Conservation (phyloP, 2,113 vertebrate species). For the Oryzias celebensis region DNA sequence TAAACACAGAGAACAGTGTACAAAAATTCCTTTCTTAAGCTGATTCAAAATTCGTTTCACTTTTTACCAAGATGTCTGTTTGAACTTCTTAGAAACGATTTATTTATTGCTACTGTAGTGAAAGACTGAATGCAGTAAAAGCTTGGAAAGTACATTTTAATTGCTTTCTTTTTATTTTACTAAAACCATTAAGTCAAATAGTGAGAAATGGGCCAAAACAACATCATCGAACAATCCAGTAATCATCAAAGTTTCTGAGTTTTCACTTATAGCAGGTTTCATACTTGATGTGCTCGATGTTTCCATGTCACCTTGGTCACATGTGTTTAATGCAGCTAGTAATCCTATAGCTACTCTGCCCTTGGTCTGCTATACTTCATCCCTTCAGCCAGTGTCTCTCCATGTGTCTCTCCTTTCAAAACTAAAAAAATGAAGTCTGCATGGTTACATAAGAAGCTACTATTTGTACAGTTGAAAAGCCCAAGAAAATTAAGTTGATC, state of each 20-base stretch:
- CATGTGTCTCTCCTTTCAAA: too few relatives aligned
- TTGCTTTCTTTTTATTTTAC: constrained; percentile 1
- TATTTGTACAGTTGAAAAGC: too few relatives aligned
- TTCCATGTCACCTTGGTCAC: too few relatives aligned
- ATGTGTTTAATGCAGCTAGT: too few relatives aligned
- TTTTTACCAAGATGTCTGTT: constrained; percentile 46
- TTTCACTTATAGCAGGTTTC: too few relatives aligned
- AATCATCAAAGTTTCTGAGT: background rate
- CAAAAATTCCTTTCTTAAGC: constrained; percentile 29
- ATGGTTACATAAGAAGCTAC: too few relatives aligned
- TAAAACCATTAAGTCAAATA: constrained; percentile 9
- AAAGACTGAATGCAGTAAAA: constrained; percentile 27
- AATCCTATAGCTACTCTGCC: too few relatives aligned
- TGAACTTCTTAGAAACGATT: constrained; percentile 56
- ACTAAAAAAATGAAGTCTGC: too few relatives aligned
- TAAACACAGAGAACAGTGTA: constrained; percentile 43
- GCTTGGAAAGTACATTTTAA: background rate
- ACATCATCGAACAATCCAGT: background rate
- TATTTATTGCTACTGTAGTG: constrained; percentile 35
- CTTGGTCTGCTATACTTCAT: too few relatives aligned
- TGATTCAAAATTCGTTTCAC: constrained; percentile 21
- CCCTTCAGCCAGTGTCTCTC: too few relatives aligned
- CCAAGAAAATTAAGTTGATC: too few relatives aligned
- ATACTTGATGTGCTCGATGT: too few relatives aligned
- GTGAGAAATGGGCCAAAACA: constrained; percentile 8